Conservation (phyloP, 2,113 vertebrate species). For the Otocyon megalotis region DNA sequence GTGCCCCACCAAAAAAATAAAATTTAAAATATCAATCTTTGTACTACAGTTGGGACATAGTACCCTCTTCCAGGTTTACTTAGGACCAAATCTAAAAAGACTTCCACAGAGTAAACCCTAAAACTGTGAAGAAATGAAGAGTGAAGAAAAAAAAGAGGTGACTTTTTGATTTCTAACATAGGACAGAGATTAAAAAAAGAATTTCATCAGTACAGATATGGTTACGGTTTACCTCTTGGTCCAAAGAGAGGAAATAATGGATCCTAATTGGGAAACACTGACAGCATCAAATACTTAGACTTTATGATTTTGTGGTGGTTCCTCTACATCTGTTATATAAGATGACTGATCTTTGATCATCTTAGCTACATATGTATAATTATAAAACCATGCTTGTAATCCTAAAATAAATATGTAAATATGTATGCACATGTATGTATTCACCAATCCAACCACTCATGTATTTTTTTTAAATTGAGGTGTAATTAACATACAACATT, state of each 20-base stretch:
- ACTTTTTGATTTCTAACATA: conserved; percentile 12
- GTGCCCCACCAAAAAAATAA: neutral
- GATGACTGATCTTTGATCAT: conserved; percentile 18
- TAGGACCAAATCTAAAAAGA: conserved; percentile 2
- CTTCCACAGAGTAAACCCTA: neutral
- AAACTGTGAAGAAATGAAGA: conserved; percentile 34
- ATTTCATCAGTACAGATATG: neutral
- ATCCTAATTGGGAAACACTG: neutral
- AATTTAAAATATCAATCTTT: conserved; percentile 31
- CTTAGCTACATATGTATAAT: neutral
- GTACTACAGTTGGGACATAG: neutral
- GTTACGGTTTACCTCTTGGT: neutral
- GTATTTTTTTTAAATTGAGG: neutral
- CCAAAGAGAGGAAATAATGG: neutral
- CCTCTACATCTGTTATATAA: neutral
- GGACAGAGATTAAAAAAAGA: neutral
- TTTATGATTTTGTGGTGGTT: neutral
- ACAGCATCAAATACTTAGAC: neutral
- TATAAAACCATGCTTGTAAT: neutral
- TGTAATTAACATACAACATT: neutral
- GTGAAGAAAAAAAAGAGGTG: neutral
- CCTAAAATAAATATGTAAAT: conserved; percentile 24
- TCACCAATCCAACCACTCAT: neutral
- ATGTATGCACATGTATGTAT: neutral
- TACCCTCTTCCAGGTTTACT: neutral